Evolutionary conservation across 2,113 vertebrate species (phyloP).

Genomic region (Cottus gobio): DNA sequence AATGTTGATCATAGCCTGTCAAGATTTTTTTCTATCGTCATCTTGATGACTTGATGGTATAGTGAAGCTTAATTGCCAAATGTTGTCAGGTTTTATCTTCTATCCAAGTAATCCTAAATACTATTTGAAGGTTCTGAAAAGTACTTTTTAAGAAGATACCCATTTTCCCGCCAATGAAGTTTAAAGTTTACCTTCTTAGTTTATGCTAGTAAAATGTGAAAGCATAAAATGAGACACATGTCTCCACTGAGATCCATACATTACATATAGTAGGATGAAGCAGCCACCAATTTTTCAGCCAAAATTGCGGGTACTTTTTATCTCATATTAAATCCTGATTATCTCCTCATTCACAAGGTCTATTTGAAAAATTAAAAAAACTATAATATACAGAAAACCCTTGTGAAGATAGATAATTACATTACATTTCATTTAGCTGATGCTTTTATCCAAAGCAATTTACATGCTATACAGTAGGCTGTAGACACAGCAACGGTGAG

Average conservation of each 20-base stretch:
- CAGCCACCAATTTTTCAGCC: no score
- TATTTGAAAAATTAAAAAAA: no score
- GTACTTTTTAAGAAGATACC: not conserved
- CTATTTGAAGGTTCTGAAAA: not conserved
- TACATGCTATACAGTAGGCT: no score
- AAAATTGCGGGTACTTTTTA: no score
- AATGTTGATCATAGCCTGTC: conserved; percentile 2
- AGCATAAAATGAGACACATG: not conserved
- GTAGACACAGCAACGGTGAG: no score
- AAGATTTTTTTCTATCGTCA: not conserved
- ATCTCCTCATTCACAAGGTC: no score
- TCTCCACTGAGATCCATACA: not conserved
- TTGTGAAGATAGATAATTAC: no score
- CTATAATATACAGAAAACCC: no score
- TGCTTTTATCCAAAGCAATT: no score
- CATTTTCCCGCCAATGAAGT: not conserved
- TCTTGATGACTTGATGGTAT: not conserved
- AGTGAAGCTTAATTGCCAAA: not conserved
- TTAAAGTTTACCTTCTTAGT: not conserved
- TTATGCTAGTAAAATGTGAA: not conserved
- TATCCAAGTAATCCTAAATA: not conserved
- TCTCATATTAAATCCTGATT: no score
- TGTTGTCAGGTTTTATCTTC: not conserved
- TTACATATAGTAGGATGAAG: not conserved
- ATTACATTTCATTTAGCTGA: no score